Evolutionary conservation across 2,113 vertebrate species (phyloP).

Genomic region (Menura novaehollandiae): DNA sequence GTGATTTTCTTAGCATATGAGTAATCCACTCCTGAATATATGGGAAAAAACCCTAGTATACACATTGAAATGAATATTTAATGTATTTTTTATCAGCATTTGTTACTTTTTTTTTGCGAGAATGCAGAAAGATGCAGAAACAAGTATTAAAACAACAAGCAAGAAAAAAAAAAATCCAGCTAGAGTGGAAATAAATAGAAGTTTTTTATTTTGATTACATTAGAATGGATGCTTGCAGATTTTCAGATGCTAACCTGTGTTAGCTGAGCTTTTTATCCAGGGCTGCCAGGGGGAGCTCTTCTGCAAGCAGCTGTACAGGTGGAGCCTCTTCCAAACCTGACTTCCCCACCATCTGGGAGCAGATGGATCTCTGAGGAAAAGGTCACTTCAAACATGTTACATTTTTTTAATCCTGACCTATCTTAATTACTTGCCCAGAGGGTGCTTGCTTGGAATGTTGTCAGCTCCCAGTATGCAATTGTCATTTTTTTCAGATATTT

Average conservation of each 20-base stretch:
- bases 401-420: not conserved
- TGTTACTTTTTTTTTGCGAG: not conserved
- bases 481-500: not conserved
- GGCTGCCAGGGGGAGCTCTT: not conserved
- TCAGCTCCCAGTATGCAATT: not conserved
- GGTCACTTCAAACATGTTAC: not conserved
- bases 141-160: not conserved
- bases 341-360: not conserved
- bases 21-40: not conserved
- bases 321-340: not conserved
- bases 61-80: not conserved
- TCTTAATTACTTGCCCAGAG: not conserved
- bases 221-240: not conserved
- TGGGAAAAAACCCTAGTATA: not conserved
- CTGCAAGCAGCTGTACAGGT: not conserved
- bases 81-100: not conserved
- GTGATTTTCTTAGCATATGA: not conserved
- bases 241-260: not conserved
- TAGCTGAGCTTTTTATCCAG: not conserved
- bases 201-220: not conserved
- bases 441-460: not conserved
- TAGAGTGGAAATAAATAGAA: not conserved
- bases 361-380: not conserved
- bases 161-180: not conserved
- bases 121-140: not conserved